Evolutionary conservation across 1,140 invertebrate species (phyloP), one percentile per base, ranked within the genome.

Genomic region (Zaprionus ghesquierei): DNA sequence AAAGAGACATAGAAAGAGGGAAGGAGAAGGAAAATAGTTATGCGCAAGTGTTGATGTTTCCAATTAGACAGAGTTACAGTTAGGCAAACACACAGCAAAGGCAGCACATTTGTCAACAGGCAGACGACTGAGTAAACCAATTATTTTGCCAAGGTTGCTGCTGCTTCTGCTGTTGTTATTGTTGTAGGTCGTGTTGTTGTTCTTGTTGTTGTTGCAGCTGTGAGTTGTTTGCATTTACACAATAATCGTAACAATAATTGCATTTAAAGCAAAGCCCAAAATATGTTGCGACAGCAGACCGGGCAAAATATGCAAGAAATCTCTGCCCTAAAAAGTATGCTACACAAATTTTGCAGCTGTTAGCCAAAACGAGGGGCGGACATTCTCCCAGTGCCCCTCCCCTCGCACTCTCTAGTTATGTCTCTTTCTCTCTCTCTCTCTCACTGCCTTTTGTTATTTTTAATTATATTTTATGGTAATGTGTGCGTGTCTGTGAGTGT

Each of bases 401-500:
- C 15, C 18, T 0, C 4, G 10, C 10, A 3, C 29, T 10, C 13
- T 25, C 27, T 10, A 60, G 60, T 18, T 41, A 6, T 35, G 15
- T 23, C 15, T 38, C 38, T 20, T 8, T 54, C 15, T 38, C 15
- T 3, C 13, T 13, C 29, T 50, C 44, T 50, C n/a, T n/a, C 33
- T 13, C 22, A 38, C 20, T 27, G 53, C 18, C 53, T 75, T 55
- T 70, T 87, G 81, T 76, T 87, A 74, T 86, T 64, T 86, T 86
- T 87, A 86, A 86, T 86, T 86, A 82, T 86, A 87, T 79, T 86
- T 86, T 78, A 85, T 85, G 81, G 74, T 77, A 80, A 80, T 84
- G 61, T 53, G 44, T 33, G 65, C 5, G n/a, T 60, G 58, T 23
- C 8, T 1, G 10, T 55, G 12, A 25, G 20, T 2, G 5, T 55